These are phyloP conservation scores for Cercocebus atys DNA, from an alignment of 2,113 vertebrate genomes.

Conservation along the genomic window DNA sequence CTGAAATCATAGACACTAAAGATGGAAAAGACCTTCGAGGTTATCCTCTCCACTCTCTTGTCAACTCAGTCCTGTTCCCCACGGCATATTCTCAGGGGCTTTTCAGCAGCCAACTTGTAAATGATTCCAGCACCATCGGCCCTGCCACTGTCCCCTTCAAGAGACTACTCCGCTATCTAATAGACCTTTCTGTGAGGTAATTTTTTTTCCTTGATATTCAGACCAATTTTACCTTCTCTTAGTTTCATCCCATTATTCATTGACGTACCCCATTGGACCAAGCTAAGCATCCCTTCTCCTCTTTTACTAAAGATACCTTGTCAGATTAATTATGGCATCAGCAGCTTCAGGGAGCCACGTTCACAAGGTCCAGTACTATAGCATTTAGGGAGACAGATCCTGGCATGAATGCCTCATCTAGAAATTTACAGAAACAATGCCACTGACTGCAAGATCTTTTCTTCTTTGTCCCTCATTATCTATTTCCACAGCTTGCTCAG, in stretches of 20 bases:
- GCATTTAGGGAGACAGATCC: background rate
- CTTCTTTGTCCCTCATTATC: conserved; percentile 20
- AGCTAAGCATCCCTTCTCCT: background rate
- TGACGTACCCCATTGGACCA: conserved; percentile 32
- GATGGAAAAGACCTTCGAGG: conserved; percentile 56
- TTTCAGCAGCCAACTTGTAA: conserved; percentile 22
- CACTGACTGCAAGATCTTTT: background rate
- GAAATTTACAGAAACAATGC: conserved; percentile 28
- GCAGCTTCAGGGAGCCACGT: background rate
- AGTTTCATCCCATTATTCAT: conserved; percentile 43
- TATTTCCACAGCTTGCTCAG: background rate
- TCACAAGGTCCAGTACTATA: background rate
- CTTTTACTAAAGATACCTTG: background rate
- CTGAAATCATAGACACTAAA: conserved; percentile 52
- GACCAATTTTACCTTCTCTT: conserved; percentile 49
- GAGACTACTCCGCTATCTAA: conserved; percentile 33
- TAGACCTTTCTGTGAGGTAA: conserved; percentile 28
- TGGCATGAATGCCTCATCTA: background rate
- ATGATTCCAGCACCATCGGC: conserved; percentile 14
- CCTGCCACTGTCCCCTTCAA: background rate
- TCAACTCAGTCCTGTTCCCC: conserved; percentile 27
- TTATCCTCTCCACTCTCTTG: conserved; percentile 50
- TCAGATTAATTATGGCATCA: conserved; percentile 35
- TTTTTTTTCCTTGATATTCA: conserved; percentile 51
- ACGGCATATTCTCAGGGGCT: conserved; percentile 39